These are phyloP conservation scores for Tenualosa thibaudeaui DNA, from an alignment of 2,797 vertebrate genomes.

Conservation along the genomic window DNA sequence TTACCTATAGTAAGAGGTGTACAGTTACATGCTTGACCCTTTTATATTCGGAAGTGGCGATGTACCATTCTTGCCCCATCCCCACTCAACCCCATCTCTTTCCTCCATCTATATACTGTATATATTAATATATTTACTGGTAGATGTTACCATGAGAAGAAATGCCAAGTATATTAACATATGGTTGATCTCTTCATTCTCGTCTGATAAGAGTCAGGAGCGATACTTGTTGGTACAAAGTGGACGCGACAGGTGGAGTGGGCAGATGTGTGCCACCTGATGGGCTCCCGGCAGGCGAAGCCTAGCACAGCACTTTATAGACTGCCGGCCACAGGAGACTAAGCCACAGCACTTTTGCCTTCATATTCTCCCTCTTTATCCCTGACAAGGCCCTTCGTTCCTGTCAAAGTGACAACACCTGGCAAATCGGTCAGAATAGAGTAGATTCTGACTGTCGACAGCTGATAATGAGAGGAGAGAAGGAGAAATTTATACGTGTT, in stretches of 20 bases:
- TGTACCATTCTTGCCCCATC: slow-evolving; percentile 46
- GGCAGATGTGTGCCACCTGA: slow-evolving; percentile 69
- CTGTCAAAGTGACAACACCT: not conserved
- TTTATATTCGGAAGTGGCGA: slow-evolving; percentile 52
- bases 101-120: slow-evolving; percentile 4
- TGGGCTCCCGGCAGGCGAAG: slow-evolving; percentile 63
- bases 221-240: slow-evolving; percentile 69
- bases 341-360: slow-evolving; percentile 52
- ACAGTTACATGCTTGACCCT: slow-evolving; percentile 36
- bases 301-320: slow-evolving; percentile 80
- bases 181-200: slow-evolving; percentile 73
- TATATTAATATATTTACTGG: slow-evolving; percentile 46
- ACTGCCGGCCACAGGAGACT: slow-evolving; percentile 69
- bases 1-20: not conserved
- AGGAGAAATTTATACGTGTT: not conserved
- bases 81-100: not conserved
- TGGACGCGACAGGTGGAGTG: slow-evolving; percentile 41
- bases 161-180: slow-evolving; percentile 80
- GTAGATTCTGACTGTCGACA: not conserved
- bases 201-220: slow-evolving; percentile 78
- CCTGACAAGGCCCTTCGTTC: not conserved
- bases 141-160: slow-evolving; percentile 61
- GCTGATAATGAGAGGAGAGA: not conserved
- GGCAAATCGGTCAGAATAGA: not conserved
- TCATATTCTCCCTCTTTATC: slow-evolving; percentile 47